Evolutionary conservation across 2,888 invertebrate genomes (phyloP), one percentile per base, ranked within the genome.

Genomic region (Hirudinaria manillensis): DNA sequence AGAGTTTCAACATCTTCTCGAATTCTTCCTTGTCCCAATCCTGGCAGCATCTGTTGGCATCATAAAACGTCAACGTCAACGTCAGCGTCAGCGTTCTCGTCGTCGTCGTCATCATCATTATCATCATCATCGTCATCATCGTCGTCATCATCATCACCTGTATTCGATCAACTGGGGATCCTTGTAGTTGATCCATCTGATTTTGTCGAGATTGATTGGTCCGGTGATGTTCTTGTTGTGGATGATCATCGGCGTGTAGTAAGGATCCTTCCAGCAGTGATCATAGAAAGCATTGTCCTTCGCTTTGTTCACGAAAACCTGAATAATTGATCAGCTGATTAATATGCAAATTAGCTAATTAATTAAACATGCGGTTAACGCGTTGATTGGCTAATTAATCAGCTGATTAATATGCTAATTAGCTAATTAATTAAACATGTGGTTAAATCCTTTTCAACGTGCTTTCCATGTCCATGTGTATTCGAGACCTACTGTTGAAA

Each of bases 201-300:
- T n/a, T n/a, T 34, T 34, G 36, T 68, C 68, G 13, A 36, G 13
- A 21, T 68, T 34, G 68, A 36, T 34, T 32, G 68, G 68, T n/a
- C 68, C 34, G 29, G n/a, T 68, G 68, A 68, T 68, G 34, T n/a
- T 34, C 65, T 56, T 65, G 73, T 73, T 56, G 71, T 65, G 56
- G n/a, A 72, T 71, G 10, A 75, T 70, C 55, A 36, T 56, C 6
- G 75, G 61, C 34, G 75, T 75, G 72, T 72, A 75, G 72, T 45
- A 72, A 6, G 75, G 75, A 27, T 75, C 72, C 19, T 66, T 75
- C 75, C 75, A 75, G 61, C 24, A 36, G 55, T 75, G 75, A n/a
- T 66, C 51, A 36, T 66, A 75, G 45, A 65, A 0, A 13, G 74
- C 68, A 32, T n/a, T 65, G 19, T 10, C 2, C 65, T 51, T 61